Evolutionary conservation across 2,888 invertebrate species (phyloP).

Genomic region (Mythimna pallens): DNA sequence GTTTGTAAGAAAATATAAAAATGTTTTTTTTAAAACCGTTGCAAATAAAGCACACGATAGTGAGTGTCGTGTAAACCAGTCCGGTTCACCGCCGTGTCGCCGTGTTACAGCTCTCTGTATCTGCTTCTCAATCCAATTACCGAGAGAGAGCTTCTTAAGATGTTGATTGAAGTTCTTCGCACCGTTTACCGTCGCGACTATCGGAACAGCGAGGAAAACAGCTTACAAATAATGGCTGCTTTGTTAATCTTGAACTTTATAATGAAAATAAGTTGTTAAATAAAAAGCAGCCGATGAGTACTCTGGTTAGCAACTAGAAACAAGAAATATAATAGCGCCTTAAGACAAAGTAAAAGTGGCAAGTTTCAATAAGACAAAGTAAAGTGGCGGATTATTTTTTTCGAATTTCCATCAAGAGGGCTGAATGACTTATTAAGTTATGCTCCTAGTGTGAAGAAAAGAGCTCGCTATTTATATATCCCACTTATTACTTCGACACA

Average conservation of each 20-base stretch:
- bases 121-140: conserved; percentile 54
- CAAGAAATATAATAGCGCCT: conserved; percentile 38
- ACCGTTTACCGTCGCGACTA: conserved; percentile 29
- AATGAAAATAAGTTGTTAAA: conserved; percentile 10
- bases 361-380: conserved; percentile 25
- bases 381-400: not conserved
- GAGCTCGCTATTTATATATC: not conserved
- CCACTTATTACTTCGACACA: not conserved
- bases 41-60: conserved; percentile 11
- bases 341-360: conserved; percentile 22
- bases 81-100: not conserved
- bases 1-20: not conserved
- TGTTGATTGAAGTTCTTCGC: conserved; percentile 49
- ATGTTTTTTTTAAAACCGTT: conserved; percentile 4
- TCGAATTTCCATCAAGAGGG: conserved; percentile 8
- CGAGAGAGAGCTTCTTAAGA: conserved; percentile 36
- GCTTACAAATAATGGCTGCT: conserved; percentile 31
- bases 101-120: conserved; percentile 20
- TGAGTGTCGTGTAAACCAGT: conserved; percentile 22
- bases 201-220: conserved; percentile 14
- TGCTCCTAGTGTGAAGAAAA: not conserved
- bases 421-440: conserved; percentile 1
- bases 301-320: conserved; percentile 17
- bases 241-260: conserved; percentile 16
- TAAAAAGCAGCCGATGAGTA: conserved; percentile 15